Conservation (phyloP, 2,888 invertebrate species). For the Pristionchus fissidentatus region DNA sequence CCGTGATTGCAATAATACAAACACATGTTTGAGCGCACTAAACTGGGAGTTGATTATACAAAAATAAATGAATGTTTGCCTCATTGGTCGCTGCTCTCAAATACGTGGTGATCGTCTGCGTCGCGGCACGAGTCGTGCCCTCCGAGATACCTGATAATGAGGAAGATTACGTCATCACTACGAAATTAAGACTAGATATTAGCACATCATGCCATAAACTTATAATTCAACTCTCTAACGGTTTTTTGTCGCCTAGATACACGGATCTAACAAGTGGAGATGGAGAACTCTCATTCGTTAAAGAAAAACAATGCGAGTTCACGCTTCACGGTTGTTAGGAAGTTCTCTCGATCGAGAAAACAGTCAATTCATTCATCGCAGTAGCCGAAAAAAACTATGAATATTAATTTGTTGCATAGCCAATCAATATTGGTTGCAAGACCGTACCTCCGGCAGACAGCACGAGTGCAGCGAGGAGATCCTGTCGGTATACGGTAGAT, state of each 20-base stretch:
- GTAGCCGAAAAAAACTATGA: no score
- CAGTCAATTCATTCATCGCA: no score
- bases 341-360: no score
- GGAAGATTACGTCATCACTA: neutral
- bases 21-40: neutral
- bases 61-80: neutral
- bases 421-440: neutral
- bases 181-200: no score
- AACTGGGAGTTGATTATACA: neutral
- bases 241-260: no score
- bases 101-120: conserved; percentile 24
- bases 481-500: neutral
- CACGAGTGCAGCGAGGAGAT: conserved; percentile 31
- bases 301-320: no score
- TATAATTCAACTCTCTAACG: neutral
- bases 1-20: neutral
- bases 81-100: conserved; percentile 13
- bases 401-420: neutral
- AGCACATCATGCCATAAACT: neutral
- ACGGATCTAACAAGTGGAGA: no score
- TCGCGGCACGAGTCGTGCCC: conserved; percentile 38
- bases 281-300: no score
- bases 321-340: no score
- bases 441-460: conserved; percentile 43
- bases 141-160: conserved; percentile 33